Conservation (phyloP, 2,113 vertebrate genomes). For the Brienomyrus brachyistius region DNA sequence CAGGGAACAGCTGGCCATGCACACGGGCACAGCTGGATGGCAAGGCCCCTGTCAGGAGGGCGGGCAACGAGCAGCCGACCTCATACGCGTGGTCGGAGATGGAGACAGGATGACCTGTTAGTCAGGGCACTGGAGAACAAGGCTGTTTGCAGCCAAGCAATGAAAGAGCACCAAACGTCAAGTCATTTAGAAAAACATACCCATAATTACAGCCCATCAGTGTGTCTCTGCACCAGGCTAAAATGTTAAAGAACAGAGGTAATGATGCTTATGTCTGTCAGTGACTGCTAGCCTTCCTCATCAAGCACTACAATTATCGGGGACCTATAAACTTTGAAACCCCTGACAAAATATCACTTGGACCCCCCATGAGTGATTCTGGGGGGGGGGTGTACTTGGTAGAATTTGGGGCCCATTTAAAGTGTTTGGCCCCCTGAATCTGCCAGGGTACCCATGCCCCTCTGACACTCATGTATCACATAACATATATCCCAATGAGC, state of each 20-base stretch:
- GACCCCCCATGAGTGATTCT: neutral
- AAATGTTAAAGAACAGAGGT: neutral
- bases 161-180: neutral
- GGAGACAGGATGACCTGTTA: neutral
- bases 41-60: neutral
- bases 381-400: too few species aligned
- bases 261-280: neutral
- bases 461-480: neutral
- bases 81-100: neutral
- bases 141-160: neutral
- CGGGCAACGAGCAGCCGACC: neutral
- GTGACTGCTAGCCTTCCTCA: neutral
- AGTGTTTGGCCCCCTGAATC: neutral
- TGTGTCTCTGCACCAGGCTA: neutral
- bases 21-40: neutral
- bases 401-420: neutral
- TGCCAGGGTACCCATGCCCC: neutral
- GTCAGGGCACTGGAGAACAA: neutral
- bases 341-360: neutral
- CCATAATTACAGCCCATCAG: neutral
- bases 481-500: neutral
- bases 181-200: neutral
- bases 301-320: neutral
- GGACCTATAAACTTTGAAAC: neutral
- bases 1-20: conserved; percentile 13